These are phyloP conservation scores for Oceanodroma leucorhoa DNA, from an alignment of 2,797 vertebrate species.

Conservation along the genomic window DNA sequence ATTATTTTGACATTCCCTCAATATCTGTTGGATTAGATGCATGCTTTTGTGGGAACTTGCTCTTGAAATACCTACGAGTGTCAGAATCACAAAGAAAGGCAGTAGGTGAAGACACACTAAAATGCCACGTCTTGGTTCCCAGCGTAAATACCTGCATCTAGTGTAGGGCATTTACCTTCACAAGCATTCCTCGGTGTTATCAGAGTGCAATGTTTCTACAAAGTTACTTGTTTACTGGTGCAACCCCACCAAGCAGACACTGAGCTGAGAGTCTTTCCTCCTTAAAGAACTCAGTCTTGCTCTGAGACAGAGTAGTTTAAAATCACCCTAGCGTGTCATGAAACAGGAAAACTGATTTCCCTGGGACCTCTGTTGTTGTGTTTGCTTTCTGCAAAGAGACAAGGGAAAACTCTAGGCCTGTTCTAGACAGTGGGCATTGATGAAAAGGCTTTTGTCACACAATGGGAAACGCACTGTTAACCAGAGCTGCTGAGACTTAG, in stretches of 20 bases:
- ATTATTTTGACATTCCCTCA: background rate
- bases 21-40: background rate
- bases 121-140: background rate
- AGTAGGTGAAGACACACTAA: background rate
- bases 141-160: background rate
- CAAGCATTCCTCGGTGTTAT: background rate
- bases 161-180: background rate
- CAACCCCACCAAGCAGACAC: background rate
- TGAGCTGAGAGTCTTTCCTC: background rate
- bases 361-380: background rate
- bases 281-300: too few species aligned
- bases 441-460: background rate
- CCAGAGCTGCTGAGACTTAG: background rate
- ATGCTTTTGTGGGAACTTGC: background rate
- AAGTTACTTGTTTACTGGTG: background rate
- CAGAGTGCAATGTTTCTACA: background rate
- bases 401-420: background rate
- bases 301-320: background rate
- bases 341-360: background rate
- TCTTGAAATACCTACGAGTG: background rate
- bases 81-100: background rate
- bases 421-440: background rate
- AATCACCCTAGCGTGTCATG: background rate
- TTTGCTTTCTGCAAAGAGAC: background rate
- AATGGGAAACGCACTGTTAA: background rate